These are phyloP conservation scores for Furcula furcula DNA, from an alignment of 2,888 invertebrate species.

Conservation along the genomic window DNA sequence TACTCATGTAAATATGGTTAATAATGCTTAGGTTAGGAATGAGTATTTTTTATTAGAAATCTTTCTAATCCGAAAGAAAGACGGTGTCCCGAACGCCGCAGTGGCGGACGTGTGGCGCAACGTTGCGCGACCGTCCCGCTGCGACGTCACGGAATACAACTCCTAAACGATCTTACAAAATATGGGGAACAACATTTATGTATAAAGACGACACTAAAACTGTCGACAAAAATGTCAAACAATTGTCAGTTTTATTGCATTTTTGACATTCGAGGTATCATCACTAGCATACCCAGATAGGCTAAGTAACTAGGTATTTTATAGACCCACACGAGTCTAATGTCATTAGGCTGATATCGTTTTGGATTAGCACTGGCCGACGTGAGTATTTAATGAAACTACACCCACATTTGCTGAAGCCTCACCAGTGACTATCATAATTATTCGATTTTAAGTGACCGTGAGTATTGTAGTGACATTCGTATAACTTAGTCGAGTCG, in stretches of 20 bases:
- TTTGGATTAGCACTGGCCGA: too few relatives aligned
- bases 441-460: conserved; percentile 5
- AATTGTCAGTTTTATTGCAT: conserved; percentile 17
- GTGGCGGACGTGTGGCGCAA: not conserved
- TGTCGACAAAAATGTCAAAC: conserved; percentile 27
- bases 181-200: conserved; percentile 79
- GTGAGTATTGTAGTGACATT: not conserved
- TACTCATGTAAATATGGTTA: conserved; percentile 79
- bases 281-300: too few relatives aligned
- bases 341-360: too few relatives aligned
- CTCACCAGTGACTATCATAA: too few relatives aligned
- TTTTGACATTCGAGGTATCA: conserved; percentile 26
- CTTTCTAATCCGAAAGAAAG: conserved; percentile 60
- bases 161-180: conserved; percentile 69
- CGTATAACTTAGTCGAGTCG: conserved; percentile 1
- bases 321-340: too few relatives aligned
- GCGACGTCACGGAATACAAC: conserved; percentile 33
- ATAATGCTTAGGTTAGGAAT: conserved; percentile 77
- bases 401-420: too few relatives aligned
- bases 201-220: conserved; percentile 63
- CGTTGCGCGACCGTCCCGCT: not conserved
- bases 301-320: too few relatives aligned
- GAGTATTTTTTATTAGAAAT: conserved; percentile 67
- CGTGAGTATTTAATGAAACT: too few relatives aligned
- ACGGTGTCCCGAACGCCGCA: conserved; percentile 30